Percentiles rank a stretch among this genome's conserved stretches.
Evolutionary conservation across 2,888 invertebrate species (phyloP).

Genomic region (Tuberolachnus salignus): DNA sequence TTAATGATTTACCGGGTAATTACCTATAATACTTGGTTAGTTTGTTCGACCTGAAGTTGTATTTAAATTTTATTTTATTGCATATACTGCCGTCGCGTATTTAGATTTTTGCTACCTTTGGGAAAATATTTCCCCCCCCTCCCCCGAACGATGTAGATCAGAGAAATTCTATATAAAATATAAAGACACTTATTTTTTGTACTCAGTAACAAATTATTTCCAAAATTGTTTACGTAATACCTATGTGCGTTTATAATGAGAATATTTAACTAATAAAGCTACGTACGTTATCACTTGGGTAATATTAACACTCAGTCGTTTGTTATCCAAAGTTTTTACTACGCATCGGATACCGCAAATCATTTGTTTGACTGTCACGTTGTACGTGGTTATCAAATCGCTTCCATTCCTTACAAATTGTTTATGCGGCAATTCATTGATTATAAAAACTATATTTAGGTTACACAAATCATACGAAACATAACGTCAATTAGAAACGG

Average conservation of each 20-base stretch:
- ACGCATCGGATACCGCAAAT: conserved; percentile 4
- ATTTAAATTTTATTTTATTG: too few species aligned
- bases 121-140: not conserved
- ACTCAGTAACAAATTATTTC: too few species aligned
- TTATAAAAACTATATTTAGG: conserved; percentile 36
- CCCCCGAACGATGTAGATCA: not conserved
- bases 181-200: not conserved
- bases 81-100: too few species aligned
- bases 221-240: not conserved
- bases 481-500: too few species aligned
- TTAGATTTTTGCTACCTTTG: too few species aligned
- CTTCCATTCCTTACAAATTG: not conserved
- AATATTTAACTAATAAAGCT: not conserved
- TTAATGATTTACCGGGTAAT: too few species aligned
- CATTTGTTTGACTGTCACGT: conserved; percentile 24
- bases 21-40: too few species aligned
- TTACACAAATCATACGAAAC: too few species aligned
- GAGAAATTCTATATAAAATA: not conserved
- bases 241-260: not conserved
- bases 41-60: too few species aligned
- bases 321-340: conserved; percentile 37
- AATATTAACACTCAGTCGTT: conserved; percentile 28
- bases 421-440: conserved; percentile 36
- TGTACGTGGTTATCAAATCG: conserved; percentile 19
- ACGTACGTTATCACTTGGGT: conserved; percentile 45